Base-by-base conservation (phyloP, 1,140 invertebrate genomes). In the Diachasma alloeum region DNA sequence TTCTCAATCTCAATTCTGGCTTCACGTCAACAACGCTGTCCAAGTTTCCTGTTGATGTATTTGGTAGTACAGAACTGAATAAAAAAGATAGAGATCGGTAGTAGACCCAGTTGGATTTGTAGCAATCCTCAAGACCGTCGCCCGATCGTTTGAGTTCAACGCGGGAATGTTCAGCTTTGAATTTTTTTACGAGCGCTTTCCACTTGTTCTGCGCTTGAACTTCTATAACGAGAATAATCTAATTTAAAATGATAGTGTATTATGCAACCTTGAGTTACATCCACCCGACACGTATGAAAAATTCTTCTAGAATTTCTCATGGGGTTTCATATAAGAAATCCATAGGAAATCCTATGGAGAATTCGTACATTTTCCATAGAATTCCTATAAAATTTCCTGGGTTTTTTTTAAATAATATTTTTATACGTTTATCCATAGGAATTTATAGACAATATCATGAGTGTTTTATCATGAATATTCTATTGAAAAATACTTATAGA, bases 161-260 rank as follows among this genome's bases (percentile, higher is more conserved):
- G 19, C 36, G 69, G 11, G 36, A 22, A 71, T 71, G 69, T 46
- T 71, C 69, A 22, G 13, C 19, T 46, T 71, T 71, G 69, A 59
- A 59, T 22, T 9, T 59, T 59, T 24, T 59, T 9, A 59, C 10
- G 9, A 59, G 19, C 17, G n/a, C n/a, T n/a, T n/a, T n/a, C n/a
- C n/a, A n/a, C n/a, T n/a, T n/a, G n/a, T n/a, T n/a, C n/a, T n/a
- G 53, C 19, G 22, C 53, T 59, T 59, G 53, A 59, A 24, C n/a
- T 24, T 59, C 53, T 19, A 19, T 59, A 59, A 59, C 19, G 53
- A 59, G 11, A 22, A 59, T 15, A 10, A 6, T 48, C 46, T 48
- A 59, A 59, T 59, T 3, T 19, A 24, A 59, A 59, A 59, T 59
- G 53, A 24, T 59, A 71, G 24, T 67, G 24, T 67, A 31, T 67